Base-by-base conservation (phyloP, 2,797 vertebrate genomes). In the Megaceryle alcyon region DNA sequence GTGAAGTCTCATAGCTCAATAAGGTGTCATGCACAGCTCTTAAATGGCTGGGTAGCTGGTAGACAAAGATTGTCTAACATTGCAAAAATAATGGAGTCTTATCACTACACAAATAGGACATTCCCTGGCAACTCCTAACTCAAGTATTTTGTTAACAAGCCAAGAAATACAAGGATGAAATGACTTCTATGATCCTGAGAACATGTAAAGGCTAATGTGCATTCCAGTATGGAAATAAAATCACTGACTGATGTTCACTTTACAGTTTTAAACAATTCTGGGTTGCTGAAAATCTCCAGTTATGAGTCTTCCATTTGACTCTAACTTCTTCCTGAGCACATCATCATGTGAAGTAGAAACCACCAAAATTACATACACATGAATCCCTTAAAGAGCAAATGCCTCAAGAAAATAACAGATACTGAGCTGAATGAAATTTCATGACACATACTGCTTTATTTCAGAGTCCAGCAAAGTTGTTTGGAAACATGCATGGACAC, bases 191-290 rank as follows among this genome's bases (percentile, higher is more conserved):
- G 53, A 72, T 76, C 92, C 86, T 79, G 46, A 82, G 59, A 86
- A 81, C 39, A 59, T 14, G 13, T 39, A 44, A 79, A 88, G 61
- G 44, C 33, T 72, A 65, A 83, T 2, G 29, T 54, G 33, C 25
- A 35, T 75, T 95, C 94, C 73, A 70, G 14, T 22, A 82, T 48
- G 35, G 56, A 94, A 86, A 86, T 39, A 79, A 78, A 87, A 82
- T 75, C 49, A 81, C 37, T 10, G 71, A 37, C 5, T 48, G 43
- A 17, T 29, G 9, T 72, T 54, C 51, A 73, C 14, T 82, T 90
- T 56, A 14, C 35, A 72, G 70, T 84, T 79, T 72, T 82, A 90
- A 88, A 86, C 54, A 88, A 59, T 41, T 88, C 8, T 51, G 11
- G 2, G 31, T 68, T 81, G 77, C 49, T 31, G 26, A 88, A 95